Percentiles rank a stretch among this genome's conserved stretches.
phyloP scores from a whole-genome alignment of 1,140 invertebrate species.

The Gerris buenoi region DNA sequence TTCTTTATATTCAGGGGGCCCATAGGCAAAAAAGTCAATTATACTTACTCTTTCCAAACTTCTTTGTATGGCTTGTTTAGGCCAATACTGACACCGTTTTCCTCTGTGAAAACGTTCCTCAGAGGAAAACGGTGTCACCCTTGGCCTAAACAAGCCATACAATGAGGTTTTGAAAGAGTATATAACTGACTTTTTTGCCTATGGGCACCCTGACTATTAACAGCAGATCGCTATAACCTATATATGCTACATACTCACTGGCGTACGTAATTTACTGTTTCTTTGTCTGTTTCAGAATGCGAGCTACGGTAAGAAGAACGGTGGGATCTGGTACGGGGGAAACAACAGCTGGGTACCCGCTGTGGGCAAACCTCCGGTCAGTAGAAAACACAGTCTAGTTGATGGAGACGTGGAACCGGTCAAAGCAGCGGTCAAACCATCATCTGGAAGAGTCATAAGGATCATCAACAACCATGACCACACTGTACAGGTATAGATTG shows the following conservation, averaged over 20 bases:
- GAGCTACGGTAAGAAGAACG: conserved; percentile 74
- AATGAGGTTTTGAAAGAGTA: background rate
- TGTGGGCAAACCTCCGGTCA: conserved; percentile 43
- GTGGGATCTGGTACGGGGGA: conserved; percentile 63
- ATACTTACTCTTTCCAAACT: too few species aligned
- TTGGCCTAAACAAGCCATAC: background rate
- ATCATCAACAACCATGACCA: conserved; percentile 86
- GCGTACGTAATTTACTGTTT: background rate
- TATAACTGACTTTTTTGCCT: background rate
- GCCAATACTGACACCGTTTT: too few species aligned
- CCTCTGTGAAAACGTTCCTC: background rate
- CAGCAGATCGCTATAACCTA: background rate
- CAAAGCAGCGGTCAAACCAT: conserved; percentile 44
- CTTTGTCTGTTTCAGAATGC: conserved; percentile 42
- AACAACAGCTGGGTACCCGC: conserved; percentile 35
- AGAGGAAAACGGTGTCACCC: background rate
- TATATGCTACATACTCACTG: background rate
- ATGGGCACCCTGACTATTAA: background rate
- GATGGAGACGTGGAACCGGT: conserved; percentile 46
- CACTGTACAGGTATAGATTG: conserved; percentile 71
- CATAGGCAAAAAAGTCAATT: too few species aligned
- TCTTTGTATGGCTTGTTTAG: too few species aligned
- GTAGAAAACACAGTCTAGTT: conserved; percentile 37
- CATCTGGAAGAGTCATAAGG: conserved; percentile 68
- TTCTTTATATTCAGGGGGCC: too few species aligned